Evolutionary conservation across 2,888 invertebrate genomes (phyloP).

Genomic region (Harpagoxenus sublaevis): DNA sequence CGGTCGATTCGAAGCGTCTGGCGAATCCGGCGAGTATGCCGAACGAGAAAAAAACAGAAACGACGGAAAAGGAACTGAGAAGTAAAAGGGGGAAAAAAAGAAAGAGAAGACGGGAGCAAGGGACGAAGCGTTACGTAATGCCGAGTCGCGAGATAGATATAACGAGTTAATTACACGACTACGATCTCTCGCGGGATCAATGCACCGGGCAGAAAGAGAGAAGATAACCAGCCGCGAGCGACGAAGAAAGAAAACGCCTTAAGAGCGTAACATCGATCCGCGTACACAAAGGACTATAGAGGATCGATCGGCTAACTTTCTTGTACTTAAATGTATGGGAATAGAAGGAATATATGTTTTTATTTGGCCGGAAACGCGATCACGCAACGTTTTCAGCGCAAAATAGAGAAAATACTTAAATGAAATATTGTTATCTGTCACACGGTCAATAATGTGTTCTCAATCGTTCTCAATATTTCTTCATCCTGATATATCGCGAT

Average conservation of each 20-base stretch:
- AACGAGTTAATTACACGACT: constrained; percentile 81
- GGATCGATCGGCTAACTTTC: constrained; percentile 10
- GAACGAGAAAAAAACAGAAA: constrained; percentile 56
- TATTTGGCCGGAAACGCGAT: neutral
- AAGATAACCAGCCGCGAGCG: constrained; percentile 54
- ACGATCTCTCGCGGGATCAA: constrained; percentile 75
- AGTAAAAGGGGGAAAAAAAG: constrained; percentile 12
- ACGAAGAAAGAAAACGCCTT: constrained; percentile 30
- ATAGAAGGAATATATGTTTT: neutral
- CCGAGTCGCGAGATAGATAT: constrained; percentile 73
- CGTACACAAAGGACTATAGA: neutral
- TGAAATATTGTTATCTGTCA: neutral
- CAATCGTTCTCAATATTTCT: neutral
- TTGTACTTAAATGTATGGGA: neutral
- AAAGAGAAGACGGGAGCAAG: constrained; percentile 40
- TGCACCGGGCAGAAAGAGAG: constrained; percentile 71
- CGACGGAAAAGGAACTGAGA: constrained; percentile 48
- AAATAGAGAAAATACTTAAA: neutral
- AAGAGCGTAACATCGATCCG: constrained; percentile 57
- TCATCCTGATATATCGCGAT: neutral
- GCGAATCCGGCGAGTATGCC: constrained; percentile 43
- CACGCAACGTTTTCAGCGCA: neutral
- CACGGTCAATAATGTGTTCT: neutral
- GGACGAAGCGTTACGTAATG: constrained; percentile 70
- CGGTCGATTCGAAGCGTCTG: constrained; percentile 52